A percentile compares a stretch with the other conserved stretches of the same genome.
Evolutionary conservation across 1,140 invertebrate genomes (phyloP).

Genomic region (Ceratina calcarata): DNA sequence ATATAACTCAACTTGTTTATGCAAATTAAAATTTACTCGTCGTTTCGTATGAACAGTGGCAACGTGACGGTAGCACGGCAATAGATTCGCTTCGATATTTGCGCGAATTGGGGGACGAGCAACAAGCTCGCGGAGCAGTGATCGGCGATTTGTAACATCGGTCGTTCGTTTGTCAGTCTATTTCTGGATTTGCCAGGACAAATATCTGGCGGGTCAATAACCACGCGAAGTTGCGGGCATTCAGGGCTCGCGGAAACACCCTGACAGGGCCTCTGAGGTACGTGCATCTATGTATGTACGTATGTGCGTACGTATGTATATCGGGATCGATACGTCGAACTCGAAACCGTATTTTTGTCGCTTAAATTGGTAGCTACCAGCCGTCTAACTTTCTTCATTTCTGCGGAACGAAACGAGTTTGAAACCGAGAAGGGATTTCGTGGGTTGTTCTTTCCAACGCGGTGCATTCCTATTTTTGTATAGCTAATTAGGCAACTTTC

Average conservation of each 20-base stretch:
- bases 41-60: too few species aligned
- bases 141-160: constrained; percentile 24
- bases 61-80: too few species aligned
- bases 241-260: neutral
- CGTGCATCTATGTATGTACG: too few species aligned
- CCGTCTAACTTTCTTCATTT: neutral
- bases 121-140: neutral
- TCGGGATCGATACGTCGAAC: constrained; percentile 21
- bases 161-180: constrained; percentile 4
- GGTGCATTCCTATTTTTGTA: neutral
- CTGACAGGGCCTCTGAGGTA: too few species aligned
- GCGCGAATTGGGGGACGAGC: neutral
- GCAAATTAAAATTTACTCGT: too few species aligned
- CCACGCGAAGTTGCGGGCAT: neutral
- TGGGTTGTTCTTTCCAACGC: constrained; percentile 2
- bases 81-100: too few species aligned
- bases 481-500: neutral
- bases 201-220: constrained; percentile 29
- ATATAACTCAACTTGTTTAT: too few species aligned
- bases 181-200: constrained; percentile 29
- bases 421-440: constrained; percentile 8
- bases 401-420: neutral
- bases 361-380: neutral
- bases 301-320: too few species aligned
- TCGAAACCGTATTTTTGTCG: constrained; percentile 2